phyloP scores from a whole-genome alignment of 1,140 invertebrate genomes.

The Anastrepha obliqua region DNA sequence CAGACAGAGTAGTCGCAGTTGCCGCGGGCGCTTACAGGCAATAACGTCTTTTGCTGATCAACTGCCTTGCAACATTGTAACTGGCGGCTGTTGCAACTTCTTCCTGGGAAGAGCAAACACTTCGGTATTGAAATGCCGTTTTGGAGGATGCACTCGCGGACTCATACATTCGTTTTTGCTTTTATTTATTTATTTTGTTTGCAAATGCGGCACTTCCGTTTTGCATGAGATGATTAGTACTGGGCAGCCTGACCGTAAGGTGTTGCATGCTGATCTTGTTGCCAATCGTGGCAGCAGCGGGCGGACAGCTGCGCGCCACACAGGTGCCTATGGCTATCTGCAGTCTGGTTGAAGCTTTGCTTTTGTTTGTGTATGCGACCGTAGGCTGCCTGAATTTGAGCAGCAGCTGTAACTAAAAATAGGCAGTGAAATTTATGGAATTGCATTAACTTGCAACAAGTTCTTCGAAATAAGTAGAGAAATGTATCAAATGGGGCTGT shows the following conservation, averaged over 20 bases:
- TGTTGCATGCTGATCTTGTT: conserved; percentile 20
- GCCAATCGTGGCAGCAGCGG: neutral
- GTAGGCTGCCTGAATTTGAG: neutral
- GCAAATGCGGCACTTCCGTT: conserved; percentile 22
- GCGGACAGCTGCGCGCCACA: neutral
- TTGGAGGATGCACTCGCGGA: neutral
- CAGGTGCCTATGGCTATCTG: neutral
- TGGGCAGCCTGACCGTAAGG: neutral
- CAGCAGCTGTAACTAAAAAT: neutral
- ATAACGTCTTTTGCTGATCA: neutral
- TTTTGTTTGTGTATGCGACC: neutral
- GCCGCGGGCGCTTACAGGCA: conserved; percentile 26
- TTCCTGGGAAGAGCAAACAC: neutral
- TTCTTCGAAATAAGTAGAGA: neutral
- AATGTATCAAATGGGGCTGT: neutral
- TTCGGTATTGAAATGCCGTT: neutral
- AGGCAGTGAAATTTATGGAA: conserved; percentile 7
- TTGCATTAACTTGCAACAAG: neutral
- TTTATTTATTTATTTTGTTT: neutral
- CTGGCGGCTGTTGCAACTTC: neutral
- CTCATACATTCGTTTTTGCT: neutral
- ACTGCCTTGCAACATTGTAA: neutral
- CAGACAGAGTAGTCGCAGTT: neutral
- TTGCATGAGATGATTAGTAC: conserved; percentile 43
- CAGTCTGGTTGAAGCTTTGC: neutral